Evolutionary conservation across 1,140 invertebrate species (phyloP).

Genomic region (Meloidogyne floridensis): DNA sequence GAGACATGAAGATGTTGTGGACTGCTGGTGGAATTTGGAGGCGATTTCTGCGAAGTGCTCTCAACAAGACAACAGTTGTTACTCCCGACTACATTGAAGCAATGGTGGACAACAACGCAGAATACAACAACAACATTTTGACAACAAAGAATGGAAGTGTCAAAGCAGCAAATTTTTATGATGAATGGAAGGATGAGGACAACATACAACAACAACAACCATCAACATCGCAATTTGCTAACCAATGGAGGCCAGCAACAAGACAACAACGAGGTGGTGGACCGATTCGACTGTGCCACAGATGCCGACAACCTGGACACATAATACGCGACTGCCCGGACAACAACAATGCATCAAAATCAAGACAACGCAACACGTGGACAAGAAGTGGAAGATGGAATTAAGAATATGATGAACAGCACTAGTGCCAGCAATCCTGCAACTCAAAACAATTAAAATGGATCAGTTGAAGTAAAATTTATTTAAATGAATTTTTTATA

Average conservation of each 20-base stretch:
- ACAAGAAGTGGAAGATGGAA: no score
- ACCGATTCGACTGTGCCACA: not conserved
- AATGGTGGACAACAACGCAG: not conserved
- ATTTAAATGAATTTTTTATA: no score
- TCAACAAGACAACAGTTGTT: not conserved
- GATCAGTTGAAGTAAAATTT: no score
- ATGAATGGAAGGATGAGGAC: not conserved
- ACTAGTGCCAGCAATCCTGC: no score
- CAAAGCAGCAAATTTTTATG: constrained; percentile 4
- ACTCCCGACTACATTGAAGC: not conserved
- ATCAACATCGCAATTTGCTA: not conserved
- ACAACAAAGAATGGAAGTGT: not conserved
- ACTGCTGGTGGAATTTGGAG: not conserved
- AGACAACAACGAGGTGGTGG: not conserved
- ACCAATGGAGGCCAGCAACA: not conserved
- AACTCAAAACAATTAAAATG: no score
- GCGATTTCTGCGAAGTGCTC: not conserved
- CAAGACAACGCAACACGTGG: not conserved
- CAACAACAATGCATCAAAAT: not conserved
- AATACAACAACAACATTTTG: not conserved
- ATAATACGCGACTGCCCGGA: not conserved
- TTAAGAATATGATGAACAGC: no score
- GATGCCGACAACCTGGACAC: not conserved
- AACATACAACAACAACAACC: not conserved
- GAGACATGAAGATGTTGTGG: not conserved